Evolutionary conservation across 2,113 vertebrate species (phyloP), one percentile per base, ranked within the genome.

Genomic region (Pycnonotus jocosus): DNA sequence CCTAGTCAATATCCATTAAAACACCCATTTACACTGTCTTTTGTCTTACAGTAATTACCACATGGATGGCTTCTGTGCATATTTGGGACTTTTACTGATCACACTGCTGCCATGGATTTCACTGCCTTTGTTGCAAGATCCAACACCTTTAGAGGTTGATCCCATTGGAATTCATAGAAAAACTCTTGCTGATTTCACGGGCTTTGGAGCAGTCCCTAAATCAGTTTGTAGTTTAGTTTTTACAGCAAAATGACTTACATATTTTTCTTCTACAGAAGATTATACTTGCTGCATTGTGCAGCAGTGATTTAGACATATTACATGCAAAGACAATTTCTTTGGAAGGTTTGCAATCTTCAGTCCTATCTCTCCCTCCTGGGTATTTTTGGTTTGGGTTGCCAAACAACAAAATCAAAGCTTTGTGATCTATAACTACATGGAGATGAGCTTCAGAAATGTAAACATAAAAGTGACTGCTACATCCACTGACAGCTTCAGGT

Each of bases 361-460:
- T 13, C 22, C 31, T 51, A 15, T 94, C 72, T 94, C 57, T 86
- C n/a, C 35, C 53, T 79, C 40, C 37, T 57, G 25, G 20, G 11
- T 94, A 50, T 60, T 90, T 94, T 90, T 84, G 68, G 37, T 93
- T 92, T 57, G n/a, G 10, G 3, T 84, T 92, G 91, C 50, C 44
- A 93, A 92, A 53, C 15, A 78, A 23, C 23, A 94, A 90, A 94
- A 84, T 90, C 80, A 90, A 90, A 94, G 76, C 40, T 68, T 72
- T 88, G 64, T 88, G 68, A 81, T 88, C 71, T 92, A 18, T 90
- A 92, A 68, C 72, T 92, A 86, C 53, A 60, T n/a, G 65, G 65
- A 90, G 61, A 93, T 90, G 69, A 93, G 51, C 51, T 92, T 88
- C 37, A 35, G 57, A 94, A 94, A 94, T 73, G 40, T 68, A 92